Evolutionary conservation across 1,140 invertebrate genomes (phyloP).

Genomic region (Psilanteris sp.): DNA sequence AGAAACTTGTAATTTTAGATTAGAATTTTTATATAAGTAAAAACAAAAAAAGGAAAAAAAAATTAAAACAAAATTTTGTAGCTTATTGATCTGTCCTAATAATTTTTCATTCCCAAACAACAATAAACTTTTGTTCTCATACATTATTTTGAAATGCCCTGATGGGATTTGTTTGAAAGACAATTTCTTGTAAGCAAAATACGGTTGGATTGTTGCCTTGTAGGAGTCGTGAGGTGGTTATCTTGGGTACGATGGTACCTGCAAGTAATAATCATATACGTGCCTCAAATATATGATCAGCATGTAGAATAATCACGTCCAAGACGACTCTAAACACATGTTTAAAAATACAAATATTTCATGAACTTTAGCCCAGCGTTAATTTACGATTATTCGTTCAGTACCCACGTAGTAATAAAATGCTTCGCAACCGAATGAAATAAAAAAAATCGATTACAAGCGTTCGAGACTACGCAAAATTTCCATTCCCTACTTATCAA

Average conservation of each 20-base stretch:
- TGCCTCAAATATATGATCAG: conserved; percentile 60
- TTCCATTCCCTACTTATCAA: conserved; percentile 17
- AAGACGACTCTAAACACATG: conserved; percentile 45
- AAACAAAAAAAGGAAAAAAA: too few relatives aligned
- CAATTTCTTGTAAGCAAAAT: conserved; percentile 61
- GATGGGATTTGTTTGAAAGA: conserved; percentile 55
- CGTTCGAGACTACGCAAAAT: conserved; percentile 1
- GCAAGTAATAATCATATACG: conserved; percentile 61
- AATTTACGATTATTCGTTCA: conserved; percentile 42
- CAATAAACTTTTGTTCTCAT: conserved; percentile 35
- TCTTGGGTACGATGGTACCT: conserved; percentile 53
- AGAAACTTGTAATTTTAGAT: too few relatives aligned
- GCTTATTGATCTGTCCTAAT: too few relatives aligned
- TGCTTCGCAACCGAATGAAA: neutral
- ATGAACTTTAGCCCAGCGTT: conserved; percentile 33
- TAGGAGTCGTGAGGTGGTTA: conserved; percentile 56
- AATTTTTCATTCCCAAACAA: too few relatives aligned
- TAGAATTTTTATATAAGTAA: too few relatives aligned
- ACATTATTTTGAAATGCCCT: conserved; percentile 36
- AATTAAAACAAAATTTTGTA: too few relatives aligned
- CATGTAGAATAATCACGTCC: conserved; percentile 55
- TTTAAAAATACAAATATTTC: conserved; percentile 48
- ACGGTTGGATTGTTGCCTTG: conserved; percentile 57
- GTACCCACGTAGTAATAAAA: conserved; percentile 20
- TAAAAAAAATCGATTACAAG: conserved; percentile 13